A percentile compares a stretch with the other conserved stretches of the same genome.
Conservation (phyloP, 37 sponge, comb jelly and placozoan genomes). For the Beroe forskalii region DNA sequence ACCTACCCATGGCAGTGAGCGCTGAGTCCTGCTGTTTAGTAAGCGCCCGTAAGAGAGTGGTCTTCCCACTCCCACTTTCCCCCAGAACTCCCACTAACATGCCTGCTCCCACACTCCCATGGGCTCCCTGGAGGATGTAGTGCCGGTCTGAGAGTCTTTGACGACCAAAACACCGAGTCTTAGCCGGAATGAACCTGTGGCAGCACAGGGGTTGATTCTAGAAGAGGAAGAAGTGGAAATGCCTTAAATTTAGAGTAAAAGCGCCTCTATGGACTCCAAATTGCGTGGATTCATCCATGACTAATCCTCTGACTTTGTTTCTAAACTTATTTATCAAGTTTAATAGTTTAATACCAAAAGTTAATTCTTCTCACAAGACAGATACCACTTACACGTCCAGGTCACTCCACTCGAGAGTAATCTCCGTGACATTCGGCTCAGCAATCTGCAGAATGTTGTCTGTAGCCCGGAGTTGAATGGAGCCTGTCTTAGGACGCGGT, state of each 20-base stretch:
- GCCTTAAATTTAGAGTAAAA: too few species aligned
- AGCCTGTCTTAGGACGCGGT: background rate
- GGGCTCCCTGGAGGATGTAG: background rate
- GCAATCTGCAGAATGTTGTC: constrained; percentile 3
- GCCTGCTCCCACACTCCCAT: constrained; percentile 4
- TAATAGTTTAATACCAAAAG: too few species aligned
- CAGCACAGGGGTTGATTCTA: too few species aligned
- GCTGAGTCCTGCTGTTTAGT: background rate
- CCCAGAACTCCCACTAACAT: constrained; percentile 5
- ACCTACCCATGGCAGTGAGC: background rate
- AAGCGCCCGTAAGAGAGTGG: background rate
- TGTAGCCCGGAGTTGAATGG: background rate
- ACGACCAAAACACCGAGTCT: background rate
- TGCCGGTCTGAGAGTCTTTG: background rate
- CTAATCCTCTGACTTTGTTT: too few species aligned
- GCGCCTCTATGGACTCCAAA: too few species aligned
- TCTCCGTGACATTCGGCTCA: background rate
- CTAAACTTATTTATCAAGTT: too few species aligned
- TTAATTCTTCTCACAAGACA: too few species aligned
- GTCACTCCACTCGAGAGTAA: constrained; percentile 13
- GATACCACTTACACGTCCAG: too few species aligned
- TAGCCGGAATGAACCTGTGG: background rate
- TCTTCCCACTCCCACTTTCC: constrained; percentile 21
- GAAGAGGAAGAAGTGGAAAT: too few species aligned
- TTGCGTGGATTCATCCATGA: too few species aligned